phyloP scores from a whole-genome alignment of 2,113 vertebrate species.

The Dicrurus megarhynchus region DNA sequence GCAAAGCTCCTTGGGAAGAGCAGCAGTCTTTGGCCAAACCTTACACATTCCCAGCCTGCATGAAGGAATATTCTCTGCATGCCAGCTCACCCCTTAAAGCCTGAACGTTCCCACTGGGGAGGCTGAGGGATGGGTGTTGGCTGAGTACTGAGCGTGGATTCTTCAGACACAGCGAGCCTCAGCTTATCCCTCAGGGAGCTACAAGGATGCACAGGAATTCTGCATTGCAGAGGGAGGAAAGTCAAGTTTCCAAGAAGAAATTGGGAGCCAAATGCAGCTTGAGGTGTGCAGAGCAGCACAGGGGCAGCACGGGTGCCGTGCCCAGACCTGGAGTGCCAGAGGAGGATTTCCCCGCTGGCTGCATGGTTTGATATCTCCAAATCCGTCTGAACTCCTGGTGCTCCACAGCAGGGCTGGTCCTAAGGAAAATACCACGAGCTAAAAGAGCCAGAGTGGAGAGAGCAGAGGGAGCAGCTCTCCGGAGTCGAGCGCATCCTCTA shows the following conservation, averaged over 20 bases:
- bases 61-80: background rate
- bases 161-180: background rate
- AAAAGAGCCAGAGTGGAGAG: fast-evolving
- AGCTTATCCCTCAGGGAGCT: background rate
- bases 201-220: background rate
- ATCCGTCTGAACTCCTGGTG: background rate
- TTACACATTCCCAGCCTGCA: background rate
- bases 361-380: fast-evolving
- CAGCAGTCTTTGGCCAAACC: background rate
- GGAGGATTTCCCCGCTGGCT: background rate
- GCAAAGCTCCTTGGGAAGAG: background rate
- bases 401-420: background rate
- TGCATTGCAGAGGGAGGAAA: background rate
- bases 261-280: background rate
- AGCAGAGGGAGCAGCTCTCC: background rate
- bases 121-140: background rate
- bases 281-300: background rate
- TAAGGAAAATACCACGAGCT: background rate
- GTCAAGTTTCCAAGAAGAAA: background rate
- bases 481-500: background rate
- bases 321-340: fast-evolving
- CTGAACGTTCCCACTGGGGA: background rate
- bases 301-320: fast-evolving
- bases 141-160: background rate
- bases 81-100: background rate